Evolutionary conservation across 2,113 vertebrate genomes (phyloP).

Genomic region (Alexandromys fortis): DNA sequence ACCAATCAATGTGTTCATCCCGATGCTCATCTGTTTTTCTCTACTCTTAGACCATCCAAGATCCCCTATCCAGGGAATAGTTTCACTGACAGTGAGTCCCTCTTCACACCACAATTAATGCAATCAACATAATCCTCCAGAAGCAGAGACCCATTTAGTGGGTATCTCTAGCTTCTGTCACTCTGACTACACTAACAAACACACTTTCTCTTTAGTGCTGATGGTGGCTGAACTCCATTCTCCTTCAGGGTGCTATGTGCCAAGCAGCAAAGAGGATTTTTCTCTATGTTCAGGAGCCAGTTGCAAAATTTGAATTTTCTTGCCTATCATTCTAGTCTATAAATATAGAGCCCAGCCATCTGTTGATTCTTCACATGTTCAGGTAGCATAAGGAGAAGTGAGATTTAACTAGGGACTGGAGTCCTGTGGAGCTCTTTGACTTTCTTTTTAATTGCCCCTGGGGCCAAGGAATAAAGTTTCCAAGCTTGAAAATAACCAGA

Average conservation of each 20-base stretch:
- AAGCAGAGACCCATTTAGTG: background rate
- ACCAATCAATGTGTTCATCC: background rate
- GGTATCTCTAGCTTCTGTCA: background rate
- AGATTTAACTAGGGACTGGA: background rate
- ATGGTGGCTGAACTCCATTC: background rate
- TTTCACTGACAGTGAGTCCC: too few relatives aligned
- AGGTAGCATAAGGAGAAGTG: slow-evolving; percentile 63
- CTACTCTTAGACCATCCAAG: background rate
- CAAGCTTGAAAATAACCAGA: background rate
- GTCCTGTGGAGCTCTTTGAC: background rate
- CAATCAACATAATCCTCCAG: background rate
- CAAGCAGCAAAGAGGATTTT: background rate
- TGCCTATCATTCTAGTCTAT: slow-evolving; percentile 44
- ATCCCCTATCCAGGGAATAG: background rate
- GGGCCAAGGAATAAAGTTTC: background rate
- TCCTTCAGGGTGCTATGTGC: background rate
- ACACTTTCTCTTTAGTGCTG: background rate
- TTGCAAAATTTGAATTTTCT: background rate
- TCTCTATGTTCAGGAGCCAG: background rate
- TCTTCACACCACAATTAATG: background rate
- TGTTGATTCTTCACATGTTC: slow-evolving; percentile 64
- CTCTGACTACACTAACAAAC: background rate
- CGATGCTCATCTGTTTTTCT: background rate
- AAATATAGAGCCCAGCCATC: slow-evolving; percentile 66
- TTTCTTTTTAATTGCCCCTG: background rate